Evolutionary conservation across 2,113 vertebrate genomes (phyloP).

Genomic region (Bambusicola thoracicus): DNA sequence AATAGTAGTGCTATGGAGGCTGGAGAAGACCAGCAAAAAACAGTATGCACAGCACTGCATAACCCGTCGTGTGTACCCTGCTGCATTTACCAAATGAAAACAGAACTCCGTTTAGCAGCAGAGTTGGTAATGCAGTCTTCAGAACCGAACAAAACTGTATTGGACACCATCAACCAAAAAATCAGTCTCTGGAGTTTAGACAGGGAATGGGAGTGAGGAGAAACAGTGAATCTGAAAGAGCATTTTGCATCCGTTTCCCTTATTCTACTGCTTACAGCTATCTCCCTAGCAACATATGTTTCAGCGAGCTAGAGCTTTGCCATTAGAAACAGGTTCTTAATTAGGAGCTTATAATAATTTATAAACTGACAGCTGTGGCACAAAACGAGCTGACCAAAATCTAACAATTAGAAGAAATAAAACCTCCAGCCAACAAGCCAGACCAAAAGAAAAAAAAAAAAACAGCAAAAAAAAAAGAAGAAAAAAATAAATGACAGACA

Average conservation of each 20-base stretch:
- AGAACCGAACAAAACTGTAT: accelerated
- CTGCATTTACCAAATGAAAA: background rate
- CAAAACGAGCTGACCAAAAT: slow-evolving; percentile 40
- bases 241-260: background rate
- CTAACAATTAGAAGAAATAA: background rate
- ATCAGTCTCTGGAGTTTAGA: background rate
- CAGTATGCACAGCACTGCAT: accelerated
- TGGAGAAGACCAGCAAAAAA: background rate
- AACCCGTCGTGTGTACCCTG: background rate
- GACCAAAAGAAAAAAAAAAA: background rate
- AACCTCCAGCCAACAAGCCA: background rate
- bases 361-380: slow-evolving; percentile 54
- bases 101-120: background rate
- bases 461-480: background rate
- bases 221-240: background rate
- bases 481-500: background rate
- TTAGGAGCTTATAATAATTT: slow-evolving; percentile 61
- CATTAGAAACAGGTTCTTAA: slow-evolving; percentile 64
- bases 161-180: background rate
- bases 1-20: background rate
- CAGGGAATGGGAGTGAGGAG: background rate
- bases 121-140: background rate
- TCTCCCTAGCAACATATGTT: slow-evolving; percentile 54
- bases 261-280: background rate
- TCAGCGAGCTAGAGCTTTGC: slow-evolving; percentile 39